Conservation (phyloP, 2,797 vertebrate genomes). For the Cyclopterus lumpus region DNA sequence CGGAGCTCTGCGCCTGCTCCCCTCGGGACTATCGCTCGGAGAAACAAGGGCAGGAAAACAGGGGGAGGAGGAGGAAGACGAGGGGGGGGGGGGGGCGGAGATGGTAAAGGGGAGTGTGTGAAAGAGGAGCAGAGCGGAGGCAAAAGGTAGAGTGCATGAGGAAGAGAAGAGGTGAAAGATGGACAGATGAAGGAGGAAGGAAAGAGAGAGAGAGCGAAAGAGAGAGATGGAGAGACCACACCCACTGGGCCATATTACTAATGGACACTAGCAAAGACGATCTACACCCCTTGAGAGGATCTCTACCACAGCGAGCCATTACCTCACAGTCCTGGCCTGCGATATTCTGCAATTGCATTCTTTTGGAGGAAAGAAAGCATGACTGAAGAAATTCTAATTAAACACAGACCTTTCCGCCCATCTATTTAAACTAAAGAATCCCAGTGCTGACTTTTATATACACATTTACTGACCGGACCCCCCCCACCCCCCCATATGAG, state of each 20-base stretch:
- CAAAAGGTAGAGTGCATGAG: not conserved
- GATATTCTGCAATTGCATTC: not conserved
- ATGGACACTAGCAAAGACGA: slow-evolving; percentile 9
- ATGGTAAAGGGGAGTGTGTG: slow-evolving; percentile 12
- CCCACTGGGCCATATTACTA: slow-evolving; percentile 25
- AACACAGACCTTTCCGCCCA: not conserved
- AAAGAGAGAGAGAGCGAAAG: not conserved
- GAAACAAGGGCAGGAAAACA: slow-evolving; percentile 72
- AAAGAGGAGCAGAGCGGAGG: slow-evolving; percentile 19
- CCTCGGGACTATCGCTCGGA: slow-evolving; percentile 47
- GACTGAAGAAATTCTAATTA: not conserved
- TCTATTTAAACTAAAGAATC: not conserved
- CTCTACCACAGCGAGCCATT: not conserved
- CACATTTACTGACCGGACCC: not conserved
- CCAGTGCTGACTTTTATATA: not conserved
- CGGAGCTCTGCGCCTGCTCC: slow-evolving; percentile 44
- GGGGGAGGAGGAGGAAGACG: slow-evolving; percentile 1
- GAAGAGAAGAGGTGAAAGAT: slow-evolving; percentile 17
- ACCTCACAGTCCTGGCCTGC: not conserved
- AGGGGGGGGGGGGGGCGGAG: not conserved
- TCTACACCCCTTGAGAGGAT: not conserved
- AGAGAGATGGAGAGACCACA: not conserved
- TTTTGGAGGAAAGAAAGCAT: not conserved
- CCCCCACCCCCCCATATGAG: too few species aligned
- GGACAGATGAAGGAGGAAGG: slow-evolving; percentile 5